Conservation (phyloP, 2,797 vertebrate genomes). For the Mareca penelope region DNA sequence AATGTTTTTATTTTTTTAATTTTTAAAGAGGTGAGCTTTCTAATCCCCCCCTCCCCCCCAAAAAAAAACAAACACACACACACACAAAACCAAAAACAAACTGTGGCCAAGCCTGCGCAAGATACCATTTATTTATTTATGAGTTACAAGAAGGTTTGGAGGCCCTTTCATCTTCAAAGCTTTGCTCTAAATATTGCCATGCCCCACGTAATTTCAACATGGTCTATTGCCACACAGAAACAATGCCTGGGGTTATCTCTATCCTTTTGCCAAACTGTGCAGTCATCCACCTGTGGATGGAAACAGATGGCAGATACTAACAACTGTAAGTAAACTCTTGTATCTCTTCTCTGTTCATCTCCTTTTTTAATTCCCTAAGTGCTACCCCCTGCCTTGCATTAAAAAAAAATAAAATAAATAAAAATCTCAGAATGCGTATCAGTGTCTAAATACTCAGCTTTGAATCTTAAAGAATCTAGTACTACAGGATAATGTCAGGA, state of each 20-base stretch:
- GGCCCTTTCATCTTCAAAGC: conserved; percentile 21
- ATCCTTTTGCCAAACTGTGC: neutral
- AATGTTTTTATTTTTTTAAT: neutral
- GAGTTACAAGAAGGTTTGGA: neutral
- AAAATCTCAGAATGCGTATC: neutral
- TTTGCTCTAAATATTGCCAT: conserved; percentile 31
- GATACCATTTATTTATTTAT: neutral
- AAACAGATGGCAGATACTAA: neutral
- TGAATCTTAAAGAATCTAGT: neutral
- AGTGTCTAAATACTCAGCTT: neutral
- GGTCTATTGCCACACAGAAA: neutral
- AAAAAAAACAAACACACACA: neutral
- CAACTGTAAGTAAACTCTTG: neutral
- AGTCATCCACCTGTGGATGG: neutral
- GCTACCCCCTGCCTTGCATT: neutral
- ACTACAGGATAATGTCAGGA: neutral
- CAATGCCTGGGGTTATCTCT: neutral
- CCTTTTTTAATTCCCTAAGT: neutral
- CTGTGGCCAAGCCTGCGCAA: neutral
- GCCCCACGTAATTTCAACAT: neutral
- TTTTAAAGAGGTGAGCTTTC: neutral
- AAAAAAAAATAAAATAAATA: no score
- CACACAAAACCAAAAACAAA: no score
- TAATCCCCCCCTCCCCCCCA: neutral
- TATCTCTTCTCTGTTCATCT: neutral